These are phyloP conservation scores for Parazoanthus atlanticus DNA, from an alignment of 92 coral and sea anemone species.

Conservation along the genomic window DNA sequence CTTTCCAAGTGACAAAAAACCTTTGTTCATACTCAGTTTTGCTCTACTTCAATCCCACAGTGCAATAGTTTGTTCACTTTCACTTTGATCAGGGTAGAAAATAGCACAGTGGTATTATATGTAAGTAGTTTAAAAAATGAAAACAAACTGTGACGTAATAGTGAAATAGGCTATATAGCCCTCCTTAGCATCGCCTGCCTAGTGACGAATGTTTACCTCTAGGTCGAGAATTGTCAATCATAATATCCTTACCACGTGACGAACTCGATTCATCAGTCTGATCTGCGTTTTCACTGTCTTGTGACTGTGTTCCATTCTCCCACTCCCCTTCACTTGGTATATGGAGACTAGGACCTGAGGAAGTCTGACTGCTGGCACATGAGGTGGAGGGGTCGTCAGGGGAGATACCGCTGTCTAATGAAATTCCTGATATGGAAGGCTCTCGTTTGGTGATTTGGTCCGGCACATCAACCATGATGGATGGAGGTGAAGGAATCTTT, in stretches of 20 bases:
- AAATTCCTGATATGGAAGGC: background rate
- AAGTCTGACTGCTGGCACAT: background rate
- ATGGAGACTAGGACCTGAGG: background rate
- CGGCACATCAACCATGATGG: background rate
- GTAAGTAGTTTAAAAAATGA: no score
- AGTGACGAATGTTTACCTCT: no score
- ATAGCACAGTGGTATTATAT: no score
- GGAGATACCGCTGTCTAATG: slow-evolving; percentile 37
- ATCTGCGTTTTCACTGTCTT: background rate
- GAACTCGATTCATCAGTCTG: background rate
- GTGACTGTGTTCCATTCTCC: background rate
- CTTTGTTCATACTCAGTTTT: no score
- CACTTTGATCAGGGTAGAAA: no score
- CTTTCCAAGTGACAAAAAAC: no score
- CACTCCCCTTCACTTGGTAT: background rate
- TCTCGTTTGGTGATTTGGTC: background rate
- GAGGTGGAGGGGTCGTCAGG: slow-evolving; percentile 4
- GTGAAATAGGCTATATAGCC: no score
- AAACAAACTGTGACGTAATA: no score
- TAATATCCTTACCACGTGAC: slow-evolving; percentile 22
- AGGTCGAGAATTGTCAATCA: no score
- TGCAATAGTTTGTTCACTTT: no score
- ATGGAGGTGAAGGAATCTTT: background rate
- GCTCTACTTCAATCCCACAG: no score
- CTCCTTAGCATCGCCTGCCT: no score